Evolutionary conservation across 2,113 vertebrate species (phyloP).

Genomic region (Tenebrosternarchus preto): DNA sequence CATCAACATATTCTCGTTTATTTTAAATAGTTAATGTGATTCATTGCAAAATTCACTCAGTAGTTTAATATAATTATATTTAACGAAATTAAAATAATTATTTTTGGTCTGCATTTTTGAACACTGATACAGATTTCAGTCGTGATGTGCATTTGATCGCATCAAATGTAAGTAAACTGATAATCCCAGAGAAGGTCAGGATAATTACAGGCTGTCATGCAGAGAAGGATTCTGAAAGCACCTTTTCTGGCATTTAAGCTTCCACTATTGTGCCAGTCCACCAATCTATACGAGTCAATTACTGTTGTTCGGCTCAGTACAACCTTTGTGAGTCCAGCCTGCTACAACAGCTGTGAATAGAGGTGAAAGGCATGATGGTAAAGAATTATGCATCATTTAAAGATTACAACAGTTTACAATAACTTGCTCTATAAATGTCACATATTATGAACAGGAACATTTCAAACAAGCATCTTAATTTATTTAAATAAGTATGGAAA

Average conservation of each 20-base stretch:
- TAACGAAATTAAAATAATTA: neutral
- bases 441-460: too few relatives aligned
- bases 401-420: neutral
- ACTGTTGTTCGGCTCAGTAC: neutral
- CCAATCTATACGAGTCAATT: neutral
- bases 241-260: conserved; percentile 34
- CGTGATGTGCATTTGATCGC: neutral
- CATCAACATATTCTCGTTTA: neutral
- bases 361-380: neutral
- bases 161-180: neutral
- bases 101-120: neutral
- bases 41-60: neutral
- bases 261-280: conserved; percentile 8
- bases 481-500: too few relatives aligned
- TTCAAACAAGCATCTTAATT: neutral
- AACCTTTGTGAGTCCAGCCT: neutral
- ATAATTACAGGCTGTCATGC: conserved; percentile 22
- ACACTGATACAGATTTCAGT: neutral
- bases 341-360: neutral
- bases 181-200: neutral
- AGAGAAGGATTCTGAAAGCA: neutral
- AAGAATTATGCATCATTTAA: neutral
- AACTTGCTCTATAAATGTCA: too few relatives aligned
- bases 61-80: neutral
- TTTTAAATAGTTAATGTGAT: neutral